Base-by-base conservation (phyloP, 1,140 invertebrate species). In the Goniozus legneri region DNA sequence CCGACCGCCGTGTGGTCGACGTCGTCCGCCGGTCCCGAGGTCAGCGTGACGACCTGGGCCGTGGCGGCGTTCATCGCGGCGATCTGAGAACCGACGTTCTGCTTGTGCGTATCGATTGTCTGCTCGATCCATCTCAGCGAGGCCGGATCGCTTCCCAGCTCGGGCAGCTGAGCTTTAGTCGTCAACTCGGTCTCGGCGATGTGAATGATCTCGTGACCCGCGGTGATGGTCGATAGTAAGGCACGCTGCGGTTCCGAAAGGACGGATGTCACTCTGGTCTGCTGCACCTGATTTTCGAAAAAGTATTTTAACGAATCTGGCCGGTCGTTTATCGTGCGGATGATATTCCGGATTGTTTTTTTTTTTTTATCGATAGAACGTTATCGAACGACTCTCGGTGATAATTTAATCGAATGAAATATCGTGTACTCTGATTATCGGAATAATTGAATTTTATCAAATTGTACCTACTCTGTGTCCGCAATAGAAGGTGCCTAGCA, bases 61-160 rank as follows among this genome's bases (percentile, higher is more conserved):
- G 96, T 98, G 30, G 96, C 96, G 1, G 95, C 96, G 79, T 95
- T 98, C 95, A 99, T 98, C 22, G 95, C 95, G 8, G 95, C 96
- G 58, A 99, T 88, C 73, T 98, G 93, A 24, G 92, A 93, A 24
- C 91, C 91, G 14, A 99, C 91, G 60, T 90, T 94, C 75, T 98
- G 95, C 65, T 95, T 95, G 66, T 94, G 95, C 10, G 95, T 91
- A 71, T 98, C 96, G 65, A 97, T 79, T 3, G 89, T 92, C 37
- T 89, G 89, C 64, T 95, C 90, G 69, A 92, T 92, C 93, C 94
- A 97, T 79, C 92, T 88, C 52, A 90, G 80, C 1, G 91, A 92
- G 2, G 88, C 87, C 34, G 88, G 79, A 72, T 94, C 93, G 13
- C 80, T 86, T 15, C 92, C 92, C 21, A 95, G 77, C 46, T 87